phyloP scores from a whole-genome alignment of 2,113 vertebrate genomes.

The Probosciger aterrimus region DNA sequence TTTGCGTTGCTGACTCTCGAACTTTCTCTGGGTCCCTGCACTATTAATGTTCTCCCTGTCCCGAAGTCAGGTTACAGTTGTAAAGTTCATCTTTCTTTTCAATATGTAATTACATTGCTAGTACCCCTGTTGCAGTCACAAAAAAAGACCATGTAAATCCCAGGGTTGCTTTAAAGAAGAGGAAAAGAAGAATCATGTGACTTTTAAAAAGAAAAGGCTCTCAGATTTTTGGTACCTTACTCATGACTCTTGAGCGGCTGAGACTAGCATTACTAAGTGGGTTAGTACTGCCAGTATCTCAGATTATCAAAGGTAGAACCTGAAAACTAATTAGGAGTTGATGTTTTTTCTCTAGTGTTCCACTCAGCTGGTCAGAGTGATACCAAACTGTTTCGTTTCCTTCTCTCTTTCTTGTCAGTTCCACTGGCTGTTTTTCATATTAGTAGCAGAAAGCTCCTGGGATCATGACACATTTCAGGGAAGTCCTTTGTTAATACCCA shows the following conservation, averaged over 20 bases:
- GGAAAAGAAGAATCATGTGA: background rate
- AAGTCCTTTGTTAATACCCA: background rate
- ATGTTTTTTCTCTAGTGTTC: background rate
- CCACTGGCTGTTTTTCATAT: background rate
- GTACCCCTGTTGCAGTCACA: background rate
- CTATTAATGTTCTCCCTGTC: background rate
- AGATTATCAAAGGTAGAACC: slow-evolving; percentile 21
- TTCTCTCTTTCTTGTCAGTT: slow-evolving; percentile 2
- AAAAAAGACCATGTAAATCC: background rate
- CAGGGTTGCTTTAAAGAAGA: background rate
- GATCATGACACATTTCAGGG: background rate
- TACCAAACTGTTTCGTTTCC: slow-evolving; percentile 43
- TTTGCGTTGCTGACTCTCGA: background rate
- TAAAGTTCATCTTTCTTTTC: background rate
- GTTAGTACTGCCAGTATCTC: background rate
- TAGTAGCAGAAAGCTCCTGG: background rate
- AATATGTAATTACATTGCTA: background rate
- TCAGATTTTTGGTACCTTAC: background rate
- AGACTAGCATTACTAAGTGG: slow-evolving; percentile 1
- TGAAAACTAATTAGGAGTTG: slow-evolving; percentile 38
- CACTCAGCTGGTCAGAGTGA: slow-evolving; percentile 19
- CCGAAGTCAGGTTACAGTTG: background rate
- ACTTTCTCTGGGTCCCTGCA: background rate
- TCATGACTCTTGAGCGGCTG: background rate
- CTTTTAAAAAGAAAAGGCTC: background rate